Conservation (phyloP, 2,888 invertebrate genomes). For the Cepaea hortensis region DNA sequence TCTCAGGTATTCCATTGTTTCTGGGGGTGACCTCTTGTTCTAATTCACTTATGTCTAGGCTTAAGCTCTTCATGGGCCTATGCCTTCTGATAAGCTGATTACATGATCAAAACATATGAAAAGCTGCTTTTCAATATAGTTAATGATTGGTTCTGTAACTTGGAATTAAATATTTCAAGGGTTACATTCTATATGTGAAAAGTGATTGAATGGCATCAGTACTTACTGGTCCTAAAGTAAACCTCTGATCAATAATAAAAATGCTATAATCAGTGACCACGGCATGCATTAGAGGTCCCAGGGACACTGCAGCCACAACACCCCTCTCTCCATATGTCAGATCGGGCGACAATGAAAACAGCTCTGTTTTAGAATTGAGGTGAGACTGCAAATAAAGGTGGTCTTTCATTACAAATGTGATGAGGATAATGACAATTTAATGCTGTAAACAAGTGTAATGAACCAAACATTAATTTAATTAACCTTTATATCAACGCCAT, state of each 20-base stretch:
- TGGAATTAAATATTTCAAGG: not conserved
- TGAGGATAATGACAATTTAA: no score
- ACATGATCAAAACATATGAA: no score
- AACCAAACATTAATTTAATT: no score
- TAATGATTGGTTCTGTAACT: not conserved
- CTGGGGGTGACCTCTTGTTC: no score
- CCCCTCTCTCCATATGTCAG: slow-evolving; percentile 57
- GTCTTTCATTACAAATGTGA: no score
- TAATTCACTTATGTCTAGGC: no score
- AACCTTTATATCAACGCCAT: no score
- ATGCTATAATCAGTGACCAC: slow-evolving; percentile 65
- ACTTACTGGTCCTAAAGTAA: slow-evolving; percentile 63
- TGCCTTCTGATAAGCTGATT: no score
- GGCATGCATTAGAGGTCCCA: slow-evolving; percentile 57
- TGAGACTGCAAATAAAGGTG: slow-evolving; percentile 49
- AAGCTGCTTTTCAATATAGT: no score
- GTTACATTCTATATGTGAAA: not conserved
- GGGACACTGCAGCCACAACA: slow-evolving; percentile 54
- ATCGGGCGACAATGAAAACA: slow-evolving; percentile 62
- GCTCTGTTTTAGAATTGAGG: slow-evolving; percentile 52
- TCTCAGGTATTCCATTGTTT: no score
- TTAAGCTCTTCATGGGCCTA: no score
- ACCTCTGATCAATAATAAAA: slow-evolving; percentile 66
- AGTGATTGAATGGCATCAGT: not conserved
- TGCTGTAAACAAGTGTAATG: no score